These are phyloP conservation scores for Calliphora vomitoria DNA, from an alignment of 2,888 invertebrate species.

Conservation along the genomic window DNA sequence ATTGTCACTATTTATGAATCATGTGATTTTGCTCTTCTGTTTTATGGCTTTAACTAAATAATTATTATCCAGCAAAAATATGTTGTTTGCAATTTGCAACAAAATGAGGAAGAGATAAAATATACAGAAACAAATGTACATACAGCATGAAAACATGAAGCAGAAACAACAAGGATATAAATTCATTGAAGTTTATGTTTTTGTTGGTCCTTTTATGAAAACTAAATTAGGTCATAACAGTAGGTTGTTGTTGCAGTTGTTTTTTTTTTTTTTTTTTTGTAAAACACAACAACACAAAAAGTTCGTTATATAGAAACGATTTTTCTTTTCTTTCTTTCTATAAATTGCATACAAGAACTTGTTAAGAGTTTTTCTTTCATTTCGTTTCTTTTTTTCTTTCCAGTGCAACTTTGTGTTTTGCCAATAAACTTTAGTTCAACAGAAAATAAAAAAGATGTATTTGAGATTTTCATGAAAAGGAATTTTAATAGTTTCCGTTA, in stretches of 20 bases:
- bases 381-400: background rate
- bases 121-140: background rate
- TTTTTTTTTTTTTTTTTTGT: too few species aligned
- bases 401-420: background rate
- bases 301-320: background rate
- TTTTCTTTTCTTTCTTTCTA: slow-evolving; percentile 1
- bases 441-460: background rate
- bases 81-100: background rate
- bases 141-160: background rate
- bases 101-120: background rate
- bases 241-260: background rate
- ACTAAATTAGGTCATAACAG: slow-evolving; percentile 45
- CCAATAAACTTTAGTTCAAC: background rate
- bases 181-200: slow-evolving; percentile 10
- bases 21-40: slow-evolving; percentile 26
- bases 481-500: slow-evolving; percentile 70
- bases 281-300: background rate
- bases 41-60: slow-evolving; percentile 34
- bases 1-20: slow-evolving; percentile 29
- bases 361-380: slow-evolving; percentile 11
- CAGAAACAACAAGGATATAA: background rate
- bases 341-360: slow-evolving; percentile 39
- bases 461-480: slow-evolving; percentile 34
- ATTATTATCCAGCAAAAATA: slow-evolving; percentile 4
- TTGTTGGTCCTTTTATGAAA: slow-evolving; percentile 10